Evolutionary conservation across 2,113 vertebrate species (phyloP).

Genomic region (Xenopus borealis): DNA sequence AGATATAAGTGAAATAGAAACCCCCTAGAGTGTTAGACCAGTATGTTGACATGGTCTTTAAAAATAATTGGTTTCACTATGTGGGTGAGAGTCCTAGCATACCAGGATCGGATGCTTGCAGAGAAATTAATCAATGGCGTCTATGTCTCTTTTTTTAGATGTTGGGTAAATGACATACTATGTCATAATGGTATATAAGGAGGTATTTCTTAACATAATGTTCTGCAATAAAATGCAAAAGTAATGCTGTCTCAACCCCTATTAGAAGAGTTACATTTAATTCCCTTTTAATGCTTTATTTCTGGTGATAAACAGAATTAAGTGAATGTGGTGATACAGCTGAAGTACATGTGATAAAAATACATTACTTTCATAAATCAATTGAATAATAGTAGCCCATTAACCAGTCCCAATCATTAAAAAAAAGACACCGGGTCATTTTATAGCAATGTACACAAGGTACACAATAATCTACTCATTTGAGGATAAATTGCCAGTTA

Average conservation of each 20-base stretch:
- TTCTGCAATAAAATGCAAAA: no score
- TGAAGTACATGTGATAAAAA: background rate
- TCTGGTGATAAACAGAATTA: slow-evolving; percentile 7
- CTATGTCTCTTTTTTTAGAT: background rate
- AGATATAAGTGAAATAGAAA: background rate
- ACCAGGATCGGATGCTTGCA: background rate
- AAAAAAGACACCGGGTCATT: background rate
- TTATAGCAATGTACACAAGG: background rate
- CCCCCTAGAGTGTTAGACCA: background rate
- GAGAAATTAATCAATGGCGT: background rate
- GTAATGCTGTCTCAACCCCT: no score
- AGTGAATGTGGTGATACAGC: background rate
- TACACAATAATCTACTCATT: background rate
- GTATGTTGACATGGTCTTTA: background rate
- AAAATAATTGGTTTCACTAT: background rate
- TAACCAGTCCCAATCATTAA: slow-evolving; percentile 9
- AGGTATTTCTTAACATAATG: background rate
- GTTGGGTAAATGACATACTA: background rate
- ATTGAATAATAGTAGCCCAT: background rate
- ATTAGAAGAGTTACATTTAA: background rate
- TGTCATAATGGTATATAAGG: background rate
- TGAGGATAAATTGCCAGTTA: background rate
- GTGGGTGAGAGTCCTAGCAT: background rate
- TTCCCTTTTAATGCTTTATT: background rate
- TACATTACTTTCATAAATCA: background rate